These are phyloP conservation scores for Biston stratarius DNA, from an alignment of 2,888 invertebrate species.

Conservation along the genomic window DNA sequence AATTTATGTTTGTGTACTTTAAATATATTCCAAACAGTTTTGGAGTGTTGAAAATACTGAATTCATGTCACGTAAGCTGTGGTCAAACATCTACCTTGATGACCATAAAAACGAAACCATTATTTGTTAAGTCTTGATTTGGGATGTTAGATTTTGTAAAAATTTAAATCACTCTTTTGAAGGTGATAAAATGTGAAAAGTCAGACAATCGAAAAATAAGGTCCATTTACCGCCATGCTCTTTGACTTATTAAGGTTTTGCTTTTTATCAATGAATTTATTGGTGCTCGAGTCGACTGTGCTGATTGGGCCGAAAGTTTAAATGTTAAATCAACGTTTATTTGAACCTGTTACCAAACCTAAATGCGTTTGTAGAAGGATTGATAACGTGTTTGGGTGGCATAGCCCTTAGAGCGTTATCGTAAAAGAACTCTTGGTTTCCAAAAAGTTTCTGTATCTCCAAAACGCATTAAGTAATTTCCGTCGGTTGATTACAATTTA, in stretches of 20 bases:
- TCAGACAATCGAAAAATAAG: slow-evolving; percentile 47
- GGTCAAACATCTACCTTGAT: too few species aligned
- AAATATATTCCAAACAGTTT: too few species aligned
- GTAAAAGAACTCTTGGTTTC: slow-evolving; percentile 54
- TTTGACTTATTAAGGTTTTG: slow-evolving; percentile 74
- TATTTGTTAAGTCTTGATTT: neutral
- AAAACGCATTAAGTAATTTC: slow-evolving; percentile 67
- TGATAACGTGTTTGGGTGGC: slow-evolving; percentile 81
- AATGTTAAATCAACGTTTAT: slow-evolving; percentile 76
- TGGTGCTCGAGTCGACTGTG: slow-evolving; percentile 63
- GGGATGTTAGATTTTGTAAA: slow-evolving; percentile 15
- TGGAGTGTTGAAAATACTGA: too few species aligned
- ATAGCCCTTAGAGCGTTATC: slow-evolving; percentile 70
- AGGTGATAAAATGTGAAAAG: slow-evolving; percentile 43
- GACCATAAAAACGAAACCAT: too few species aligned
- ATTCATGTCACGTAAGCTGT: too few species aligned
- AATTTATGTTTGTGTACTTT: too few species aligned
- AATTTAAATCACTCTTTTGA: slow-evolving; percentile 18
- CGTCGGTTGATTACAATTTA: slow-evolving; percentile 57
- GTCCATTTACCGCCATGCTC: slow-evolving; percentile 57
- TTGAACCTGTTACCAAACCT: slow-evolving; percentile 69
- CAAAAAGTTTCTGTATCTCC: slow-evolving; percentile 59
- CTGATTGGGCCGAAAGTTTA: slow-evolving; percentile 66
- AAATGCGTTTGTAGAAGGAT: slow-evolving; percentile 71
- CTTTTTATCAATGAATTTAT: slow-evolving; percentile 81